These are phyloP conservation scores for Operophtera brumata DNA, from an alignment of 2,888 invertebrate genomes.

Conservation along the genomic window DNA sequence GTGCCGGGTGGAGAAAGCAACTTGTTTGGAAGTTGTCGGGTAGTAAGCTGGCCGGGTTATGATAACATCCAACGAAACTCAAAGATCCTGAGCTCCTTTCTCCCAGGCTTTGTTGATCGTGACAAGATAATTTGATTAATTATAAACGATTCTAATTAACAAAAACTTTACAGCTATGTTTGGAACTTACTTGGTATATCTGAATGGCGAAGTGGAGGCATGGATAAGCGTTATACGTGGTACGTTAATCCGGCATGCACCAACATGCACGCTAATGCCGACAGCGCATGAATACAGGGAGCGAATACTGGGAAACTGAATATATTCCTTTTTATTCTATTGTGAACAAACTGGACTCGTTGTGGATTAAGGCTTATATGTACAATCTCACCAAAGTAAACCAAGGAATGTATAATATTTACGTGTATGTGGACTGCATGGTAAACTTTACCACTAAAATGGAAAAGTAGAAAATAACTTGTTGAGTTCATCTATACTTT, in stretches of 20 bases:
- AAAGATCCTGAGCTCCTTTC: background rate
- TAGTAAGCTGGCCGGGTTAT: slow-evolving; percentile 8
- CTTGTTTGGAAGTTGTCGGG: slow-evolving; percentile 6
- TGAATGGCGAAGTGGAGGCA: no score
- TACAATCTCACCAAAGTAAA: background rate
- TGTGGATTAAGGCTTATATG: slow-evolving; percentile 1
- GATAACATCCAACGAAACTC: slow-evolving; percentile 7
- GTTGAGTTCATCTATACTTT: no score
- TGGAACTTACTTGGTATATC: no score
- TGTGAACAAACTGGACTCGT: background rate
- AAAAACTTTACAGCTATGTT: background rate
- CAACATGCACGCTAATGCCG: background rate
- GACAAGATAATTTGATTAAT: background rate
- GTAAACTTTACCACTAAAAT: no score
- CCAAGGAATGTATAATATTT: background rate
- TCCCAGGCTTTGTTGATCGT: background rate
- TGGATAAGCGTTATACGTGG: no score
- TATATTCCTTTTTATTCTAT: background rate
- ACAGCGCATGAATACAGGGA: background rate
- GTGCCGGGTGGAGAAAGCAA: slow-evolving; percentile 1
- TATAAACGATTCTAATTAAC: background rate
- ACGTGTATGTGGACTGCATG: background rate
- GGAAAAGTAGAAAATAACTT: no score
- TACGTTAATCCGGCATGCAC: background rate
- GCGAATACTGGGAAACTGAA: background rate